These are phyloP conservation scores for Thymallus thymallus DNA, from an alignment of 2,113 vertebrate genomes.

Conservation along the genomic window DNA sequence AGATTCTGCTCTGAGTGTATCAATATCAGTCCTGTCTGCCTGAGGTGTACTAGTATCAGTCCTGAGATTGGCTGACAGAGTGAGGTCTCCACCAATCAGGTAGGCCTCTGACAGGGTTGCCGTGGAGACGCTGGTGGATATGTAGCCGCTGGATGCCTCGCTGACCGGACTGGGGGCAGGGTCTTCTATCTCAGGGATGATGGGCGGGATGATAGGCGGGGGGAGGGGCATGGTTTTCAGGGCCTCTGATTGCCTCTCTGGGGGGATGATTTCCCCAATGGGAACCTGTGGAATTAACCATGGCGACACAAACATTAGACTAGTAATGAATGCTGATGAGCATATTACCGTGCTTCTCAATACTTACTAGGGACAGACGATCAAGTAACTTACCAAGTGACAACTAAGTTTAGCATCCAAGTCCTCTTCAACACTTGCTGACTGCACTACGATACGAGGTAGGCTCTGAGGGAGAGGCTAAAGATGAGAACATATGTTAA, in stretches of 20 bases:
- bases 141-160: conserved; percentile 84
- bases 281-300: conserved; percentile 60
- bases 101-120: conserved; percentile 81
- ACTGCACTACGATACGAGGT: conserved; percentile 72
- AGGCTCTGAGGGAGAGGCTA: conserved; percentile 42
- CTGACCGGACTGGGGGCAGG: conserved; percentile 79
- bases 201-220: conserved; percentile 42
- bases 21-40: background rate
- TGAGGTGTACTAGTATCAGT: background rate
- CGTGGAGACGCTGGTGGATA: conserved; percentile 84
- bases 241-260: conserved; percentile 7
- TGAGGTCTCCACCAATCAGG: conserved; percentile 64
- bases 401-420: conserved; percentile 31
- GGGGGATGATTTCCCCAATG: conserved; percentile 29
- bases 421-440: conserved; percentile 68
- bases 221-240: conserved; percentile 59
- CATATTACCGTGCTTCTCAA: background rate
- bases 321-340: background rate
- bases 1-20: too few relatives aligned
- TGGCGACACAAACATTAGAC: conserved; percentile 1
- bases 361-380: background rate
- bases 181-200: conserved; percentile 46
- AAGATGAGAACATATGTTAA: background rate
- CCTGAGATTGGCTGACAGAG: background rate
- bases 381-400: conserved; percentile 53